Evolutionary conservation across 2,797 vertebrate species (phyloP).

Genomic region (Denticeps clupeoides): DNA sequence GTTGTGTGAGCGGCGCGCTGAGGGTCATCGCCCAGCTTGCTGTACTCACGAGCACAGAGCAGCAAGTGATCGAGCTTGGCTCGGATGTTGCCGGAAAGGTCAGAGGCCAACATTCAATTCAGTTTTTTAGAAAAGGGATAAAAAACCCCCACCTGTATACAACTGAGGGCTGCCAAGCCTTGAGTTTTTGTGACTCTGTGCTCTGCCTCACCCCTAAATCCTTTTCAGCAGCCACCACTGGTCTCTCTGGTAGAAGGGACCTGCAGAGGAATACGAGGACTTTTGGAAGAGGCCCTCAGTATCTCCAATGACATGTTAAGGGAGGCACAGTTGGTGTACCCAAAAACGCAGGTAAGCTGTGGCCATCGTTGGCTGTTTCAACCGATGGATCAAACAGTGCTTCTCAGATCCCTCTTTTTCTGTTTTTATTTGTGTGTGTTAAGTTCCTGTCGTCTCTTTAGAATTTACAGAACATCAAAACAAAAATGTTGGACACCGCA

Average conservation of each 20-base stretch:
- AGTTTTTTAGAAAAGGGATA: no score
- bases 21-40: slow-evolving; percentile 59
- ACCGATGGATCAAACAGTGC: no score
- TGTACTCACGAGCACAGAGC: slow-evolving; percentile 51
- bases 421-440: neutral
- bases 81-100: slow-evolving; percentile 39
- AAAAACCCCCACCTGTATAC: no score
- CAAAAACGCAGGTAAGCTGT: slow-evolving; percentile 51
- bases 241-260: slow-evolving; percentile 58
- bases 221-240: slow-evolving; percentile 25
- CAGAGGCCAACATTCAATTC: no score
- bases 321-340: slow-evolving; percentile 49
- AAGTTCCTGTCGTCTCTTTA: slow-evolving; percentile 22
- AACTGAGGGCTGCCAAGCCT: no score
- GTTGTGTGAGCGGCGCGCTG: slow-evolving; percentile 52
- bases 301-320: slow-evolving; percentile 53
- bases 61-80: slow-evolving; percentile 48
- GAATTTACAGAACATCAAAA: slow-evolving; percentile 54
- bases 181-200: no score
- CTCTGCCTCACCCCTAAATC: slow-evolving; percentile 6
- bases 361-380: neutral
- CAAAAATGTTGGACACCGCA: slow-evolving; percentile 50
- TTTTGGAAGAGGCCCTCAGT: slow-evolving; percentile 56
- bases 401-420: no score
- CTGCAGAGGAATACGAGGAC: slow-evolving; percentile 53